These are phyloP conservation scores for Melanchra persicariae DNA, from an alignment of 2,888 invertebrate genomes.

Conservation along the genomic window DNA sequence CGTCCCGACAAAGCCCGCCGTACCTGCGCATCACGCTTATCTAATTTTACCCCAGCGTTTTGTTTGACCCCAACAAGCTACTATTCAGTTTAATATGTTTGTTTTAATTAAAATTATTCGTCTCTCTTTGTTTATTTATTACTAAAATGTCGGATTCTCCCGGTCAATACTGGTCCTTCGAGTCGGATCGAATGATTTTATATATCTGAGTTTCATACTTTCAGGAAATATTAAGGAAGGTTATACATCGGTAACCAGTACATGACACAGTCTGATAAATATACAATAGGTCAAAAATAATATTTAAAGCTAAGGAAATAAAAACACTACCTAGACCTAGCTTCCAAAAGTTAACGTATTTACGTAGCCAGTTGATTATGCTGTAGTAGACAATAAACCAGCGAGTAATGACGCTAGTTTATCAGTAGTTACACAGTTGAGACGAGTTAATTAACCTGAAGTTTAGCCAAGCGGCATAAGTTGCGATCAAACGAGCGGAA, in stretches of 20 bases:
- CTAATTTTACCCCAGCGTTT: slow-evolving; percentile 65
- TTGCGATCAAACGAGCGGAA: slow-evolving; percentile 73
- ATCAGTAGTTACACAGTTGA: slow-evolving; percentile 75
- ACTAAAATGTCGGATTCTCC: slow-evolving; percentile 5
- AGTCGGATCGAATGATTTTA: neutral
- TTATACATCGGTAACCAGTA: neutral
- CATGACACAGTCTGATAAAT: no score
- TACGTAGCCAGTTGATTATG: slow-evolving; percentile 39
- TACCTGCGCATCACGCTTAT: slow-evolving; percentile 59
- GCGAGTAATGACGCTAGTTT: slow-evolving; percentile 78
- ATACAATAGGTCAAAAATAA: no score
- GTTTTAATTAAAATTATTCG: slow-evolving; percentile 44
- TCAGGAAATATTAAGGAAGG: neutral
- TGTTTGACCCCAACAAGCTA: slow-evolving; percentile 55
- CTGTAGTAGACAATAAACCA: slow-evolving; percentile 66
- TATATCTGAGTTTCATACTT: neutral
- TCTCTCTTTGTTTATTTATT: slow-evolving; percentile 40
- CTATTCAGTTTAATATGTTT: slow-evolving; percentile 49
- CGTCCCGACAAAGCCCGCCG: slow-evolving; percentile 30
- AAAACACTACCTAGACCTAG: neutral
- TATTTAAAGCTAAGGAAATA: no score
- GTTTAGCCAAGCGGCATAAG: slow-evolving; percentile 76
- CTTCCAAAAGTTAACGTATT: slow-evolving; percentile 22
- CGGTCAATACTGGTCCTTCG: slow-evolving; percentile 9
- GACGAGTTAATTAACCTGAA: slow-evolving; percentile 86